phyloP scores from a whole-genome alignment of 2,113 vertebrate genomes.

The Pluvianellus socialis region DNA sequence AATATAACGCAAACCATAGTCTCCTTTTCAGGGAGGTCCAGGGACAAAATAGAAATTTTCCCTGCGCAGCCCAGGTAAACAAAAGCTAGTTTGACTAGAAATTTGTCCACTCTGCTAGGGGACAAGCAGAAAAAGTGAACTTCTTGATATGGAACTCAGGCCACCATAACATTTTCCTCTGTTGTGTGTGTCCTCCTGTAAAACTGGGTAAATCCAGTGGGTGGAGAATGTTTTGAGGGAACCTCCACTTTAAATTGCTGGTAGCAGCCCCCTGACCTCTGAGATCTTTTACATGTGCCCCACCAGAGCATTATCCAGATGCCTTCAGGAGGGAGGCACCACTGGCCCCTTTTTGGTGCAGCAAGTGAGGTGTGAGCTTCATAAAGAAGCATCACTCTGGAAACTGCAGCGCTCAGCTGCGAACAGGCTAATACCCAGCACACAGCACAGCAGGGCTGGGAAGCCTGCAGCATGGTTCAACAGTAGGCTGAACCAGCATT shows the following conservation, averaged over 20 bases:
- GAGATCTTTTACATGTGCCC: background rate
- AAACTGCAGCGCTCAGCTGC: background rate
- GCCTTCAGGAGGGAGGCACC: background rate
- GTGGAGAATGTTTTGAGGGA: background rate
- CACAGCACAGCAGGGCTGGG: background rate
- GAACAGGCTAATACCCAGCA: background rate
- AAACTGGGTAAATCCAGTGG: background rate
- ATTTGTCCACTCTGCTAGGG: background rate
- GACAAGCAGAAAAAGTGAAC: background rate
- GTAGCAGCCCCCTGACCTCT: background rate
- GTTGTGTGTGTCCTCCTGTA: background rate
- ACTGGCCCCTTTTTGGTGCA: background rate
- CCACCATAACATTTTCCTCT: background rate
- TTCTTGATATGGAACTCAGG: background rate
- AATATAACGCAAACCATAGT: background rate
- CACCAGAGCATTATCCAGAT: background rate
- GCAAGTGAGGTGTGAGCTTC: background rate
- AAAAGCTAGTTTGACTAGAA: background rate
- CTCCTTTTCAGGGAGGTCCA: background rate
- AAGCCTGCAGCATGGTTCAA: background rate
- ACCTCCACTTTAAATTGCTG: background rate
- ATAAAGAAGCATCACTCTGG: background rate
- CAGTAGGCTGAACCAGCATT: background rate
- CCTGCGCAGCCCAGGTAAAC: background rate
- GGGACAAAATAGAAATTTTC: background rate